Conservation (phyloP, 2,113 vertebrate species). For the Catagonus wagneri region DNA sequence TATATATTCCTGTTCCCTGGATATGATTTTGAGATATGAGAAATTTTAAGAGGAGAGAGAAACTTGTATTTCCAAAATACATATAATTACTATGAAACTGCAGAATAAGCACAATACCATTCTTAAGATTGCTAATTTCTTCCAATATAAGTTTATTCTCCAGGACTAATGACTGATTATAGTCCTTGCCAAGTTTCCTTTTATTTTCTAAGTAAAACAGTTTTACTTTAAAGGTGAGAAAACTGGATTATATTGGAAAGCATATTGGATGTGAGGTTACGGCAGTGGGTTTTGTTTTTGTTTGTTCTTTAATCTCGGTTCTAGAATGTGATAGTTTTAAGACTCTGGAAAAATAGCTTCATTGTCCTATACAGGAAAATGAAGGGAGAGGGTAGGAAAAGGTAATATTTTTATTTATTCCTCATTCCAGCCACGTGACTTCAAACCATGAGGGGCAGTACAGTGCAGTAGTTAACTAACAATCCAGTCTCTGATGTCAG, state of each 20-base stretch:
- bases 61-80: background rate
- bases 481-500: background rate
- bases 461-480: too few species aligned
- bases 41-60: background rate
- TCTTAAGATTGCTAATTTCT: background rate
- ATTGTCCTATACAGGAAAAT: background rate
- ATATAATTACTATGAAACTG: background rate
- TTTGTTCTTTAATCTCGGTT: background rate
- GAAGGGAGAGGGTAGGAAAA: background rate
- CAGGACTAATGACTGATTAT: background rate
- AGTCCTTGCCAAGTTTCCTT: background rate
- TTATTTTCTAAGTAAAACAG: background rate
- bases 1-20: background rate
- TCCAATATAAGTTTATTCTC: background rate
- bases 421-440: background rate
- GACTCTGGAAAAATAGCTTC: background rate
- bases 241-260: background rate
- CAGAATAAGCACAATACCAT: background rate
- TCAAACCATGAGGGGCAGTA: background rate
- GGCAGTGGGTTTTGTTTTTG: background rate
- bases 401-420: background rate
- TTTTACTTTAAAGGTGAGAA: background rate
- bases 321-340: background rate
- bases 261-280: background rate
- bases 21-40: slow-evolving; percentile 1